phyloP scores from a whole-genome alignment of 2,888 invertebrate species.

The Eupeodes latifasciatus region DNA sequence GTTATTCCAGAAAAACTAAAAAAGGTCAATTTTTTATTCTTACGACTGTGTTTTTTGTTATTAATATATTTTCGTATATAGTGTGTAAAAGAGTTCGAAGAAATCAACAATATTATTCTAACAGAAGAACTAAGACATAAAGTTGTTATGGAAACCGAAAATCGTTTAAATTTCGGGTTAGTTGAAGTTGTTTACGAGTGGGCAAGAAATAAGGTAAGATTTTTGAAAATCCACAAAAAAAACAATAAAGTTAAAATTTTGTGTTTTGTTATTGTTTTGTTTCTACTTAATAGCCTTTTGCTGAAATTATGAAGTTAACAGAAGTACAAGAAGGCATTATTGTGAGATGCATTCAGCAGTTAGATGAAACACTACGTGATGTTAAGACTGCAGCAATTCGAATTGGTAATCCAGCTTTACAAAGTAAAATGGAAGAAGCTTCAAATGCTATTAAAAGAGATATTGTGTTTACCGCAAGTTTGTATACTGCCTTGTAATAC shows the following conservation, averaged over 20 bases:
- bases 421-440: slow-evolving; percentile 97
- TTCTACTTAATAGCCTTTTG: slow-evolving; percentile 89
- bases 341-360: slow-evolving; percentile 97
- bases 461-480: slow-evolving; percentile 98
- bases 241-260: background rate
- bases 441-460: slow-evolving; percentile 96
- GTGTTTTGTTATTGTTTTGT: background rate
- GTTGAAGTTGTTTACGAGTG: slow-evolving; percentile 97
- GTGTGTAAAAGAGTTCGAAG: slow-evolving; percentile 90
- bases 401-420: slow-evolving; percentile 96
- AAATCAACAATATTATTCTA: slow-evolving; percentile 89
- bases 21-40: slow-evolving; percentile 73
- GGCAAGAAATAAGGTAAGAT: slow-evolving; percentile 92
- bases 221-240: background rate
- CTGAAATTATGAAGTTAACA: slow-evolving; percentile 95
- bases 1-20: slow-evolving; percentile 83
- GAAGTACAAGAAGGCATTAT: slow-evolving; percentile 99
- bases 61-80: slow-evolving; percentile 79
- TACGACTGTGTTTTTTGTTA: background rate
- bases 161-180: slow-evolving; percentile 94
- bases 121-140: slow-evolving; percentile 86
- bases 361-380: slow-evolving; percentile 95
- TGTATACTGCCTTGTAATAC: slow-evolving; percentile 88
- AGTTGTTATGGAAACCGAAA: slow-evolving; percentile 84
- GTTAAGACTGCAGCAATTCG: slow-evolving; percentile 96